These are phyloP conservation scores for Urosaurus nigricauda DNA, from an alignment of 2,797 vertebrate genomes.

Conservation along the genomic window DNA sequence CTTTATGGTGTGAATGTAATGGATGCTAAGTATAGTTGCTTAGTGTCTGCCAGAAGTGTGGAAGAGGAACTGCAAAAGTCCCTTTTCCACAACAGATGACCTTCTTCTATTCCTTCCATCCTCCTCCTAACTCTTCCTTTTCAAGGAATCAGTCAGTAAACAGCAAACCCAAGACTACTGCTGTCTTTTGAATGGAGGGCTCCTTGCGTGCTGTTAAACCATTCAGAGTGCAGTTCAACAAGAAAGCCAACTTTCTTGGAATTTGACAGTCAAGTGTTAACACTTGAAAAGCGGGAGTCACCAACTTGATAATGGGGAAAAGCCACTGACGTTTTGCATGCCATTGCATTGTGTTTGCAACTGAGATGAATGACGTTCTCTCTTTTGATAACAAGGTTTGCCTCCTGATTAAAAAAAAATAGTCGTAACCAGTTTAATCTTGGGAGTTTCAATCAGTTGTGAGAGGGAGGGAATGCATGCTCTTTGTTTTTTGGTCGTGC, in stretches of 20 bases:
- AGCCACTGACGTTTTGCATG: constrained; percentile 2
- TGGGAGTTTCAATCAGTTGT: background rate
- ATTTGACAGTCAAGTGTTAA: constrained; percentile 1
- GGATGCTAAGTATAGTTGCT: constrained; percentile 66
- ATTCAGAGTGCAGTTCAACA: constrained; percentile 13
- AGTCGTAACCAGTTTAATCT: background rate
- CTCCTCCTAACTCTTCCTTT: background rate
- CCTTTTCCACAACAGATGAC: constrained; percentile 30
- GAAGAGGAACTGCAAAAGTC: constrained; percentile 60
- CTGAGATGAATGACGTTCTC: background rate
- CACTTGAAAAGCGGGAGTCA: constrained; percentile 21
- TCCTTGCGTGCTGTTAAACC: constrained; percentile 47
- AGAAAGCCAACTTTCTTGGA: constrained; percentile 10
- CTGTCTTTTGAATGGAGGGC: constrained; percentile 39
- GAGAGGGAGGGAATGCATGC: background rate
- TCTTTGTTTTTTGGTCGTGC: constrained; percentile 14
- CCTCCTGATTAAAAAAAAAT: background rate
- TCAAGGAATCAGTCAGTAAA: constrained; percentile 6
- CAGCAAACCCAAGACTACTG: background rate
- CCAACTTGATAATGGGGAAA: background rate
- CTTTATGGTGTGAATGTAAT: constrained; percentile 53
- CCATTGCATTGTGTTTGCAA: background rate
- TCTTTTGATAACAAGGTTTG: background rate
- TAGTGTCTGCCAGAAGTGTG: constrained; percentile 63
- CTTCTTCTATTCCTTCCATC: constrained; percentile 39